Evolutionary conservation across 2,113 vertebrate species (phyloP).

Genomic region (Ageneiosus marmoratus): DNA sequence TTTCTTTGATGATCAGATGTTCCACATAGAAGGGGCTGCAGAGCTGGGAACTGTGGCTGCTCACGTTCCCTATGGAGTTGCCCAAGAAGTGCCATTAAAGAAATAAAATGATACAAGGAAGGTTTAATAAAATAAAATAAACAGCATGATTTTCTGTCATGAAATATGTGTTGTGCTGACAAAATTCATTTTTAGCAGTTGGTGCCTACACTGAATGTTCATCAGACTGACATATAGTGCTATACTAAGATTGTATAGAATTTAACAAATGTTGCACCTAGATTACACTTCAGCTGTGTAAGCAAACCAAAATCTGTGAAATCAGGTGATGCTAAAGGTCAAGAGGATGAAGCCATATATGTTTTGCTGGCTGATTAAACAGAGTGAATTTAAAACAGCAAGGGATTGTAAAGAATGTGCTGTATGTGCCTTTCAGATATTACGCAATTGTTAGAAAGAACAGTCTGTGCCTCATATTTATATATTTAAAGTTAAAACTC

Average conservation of each 20-base stretch:
- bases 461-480: conserved; percentile 18
- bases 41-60: conserved; percentile 88
- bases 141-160: background rate
- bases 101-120: conserved; percentile 49
- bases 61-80: conserved; percentile 88
- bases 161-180: background rate
- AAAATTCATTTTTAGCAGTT: background rate
- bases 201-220: background rate
- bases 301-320: background rate
- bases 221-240: background rate
- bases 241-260: background rate
- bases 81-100: conserved; percentile 71
- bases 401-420: background rate
- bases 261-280: background rate
- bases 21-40: conserved; percentile 89
- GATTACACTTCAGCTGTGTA: background rate
- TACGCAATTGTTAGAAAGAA: background rate
- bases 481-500: background rate
- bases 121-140: conserved; percentile 17
- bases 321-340: background rate
- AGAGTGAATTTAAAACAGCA: background rate
- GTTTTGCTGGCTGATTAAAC: background rate
- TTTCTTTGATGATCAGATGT: conserved; percentile 97
- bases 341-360: conserved; percentile 13
- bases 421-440: background rate